phyloP scores from a whole-genome alignment of 2,888 invertebrate genomes.

The Tetranychus truncatus region DNA sequence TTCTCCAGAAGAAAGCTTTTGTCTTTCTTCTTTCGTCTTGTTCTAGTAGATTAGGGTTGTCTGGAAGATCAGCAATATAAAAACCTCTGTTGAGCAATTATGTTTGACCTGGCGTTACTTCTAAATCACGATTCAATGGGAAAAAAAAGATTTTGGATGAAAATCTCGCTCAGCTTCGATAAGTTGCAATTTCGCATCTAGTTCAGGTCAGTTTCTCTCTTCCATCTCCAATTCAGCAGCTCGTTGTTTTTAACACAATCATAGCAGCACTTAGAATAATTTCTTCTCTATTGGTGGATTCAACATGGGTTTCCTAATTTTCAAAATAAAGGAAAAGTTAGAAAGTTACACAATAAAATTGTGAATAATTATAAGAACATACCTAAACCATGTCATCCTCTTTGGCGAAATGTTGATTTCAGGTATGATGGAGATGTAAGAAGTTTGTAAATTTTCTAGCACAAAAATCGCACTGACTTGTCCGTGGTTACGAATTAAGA shows the following conservation, averaged over 20 bases:
- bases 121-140: background rate
- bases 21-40: too few relatives aligned
- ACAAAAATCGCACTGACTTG: background rate
- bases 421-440: background rate
- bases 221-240: background rate
- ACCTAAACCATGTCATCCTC: background rate
- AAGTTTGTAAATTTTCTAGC: background rate
- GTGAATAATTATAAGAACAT: background rate
- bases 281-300: constrained; percentile 5
- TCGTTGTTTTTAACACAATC: background rate
- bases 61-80: background rate
- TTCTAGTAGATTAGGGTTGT: background rate
- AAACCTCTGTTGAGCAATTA: background rate
- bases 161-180: background rate
- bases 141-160: background rate
- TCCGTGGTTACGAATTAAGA: background rate
- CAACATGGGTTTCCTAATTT: background rate
- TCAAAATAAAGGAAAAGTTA: background rate
- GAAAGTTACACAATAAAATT: background rate
- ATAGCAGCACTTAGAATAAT: background rate
- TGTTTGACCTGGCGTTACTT: background rate
- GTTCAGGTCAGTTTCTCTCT: constrained; percentile 2
- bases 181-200: background rate
- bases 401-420: background rate
- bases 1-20: too few relatives aligned